Conservation (phyloP, 1,140 invertebrate species). For the Pseudomyrmex gracilis region DNA sequence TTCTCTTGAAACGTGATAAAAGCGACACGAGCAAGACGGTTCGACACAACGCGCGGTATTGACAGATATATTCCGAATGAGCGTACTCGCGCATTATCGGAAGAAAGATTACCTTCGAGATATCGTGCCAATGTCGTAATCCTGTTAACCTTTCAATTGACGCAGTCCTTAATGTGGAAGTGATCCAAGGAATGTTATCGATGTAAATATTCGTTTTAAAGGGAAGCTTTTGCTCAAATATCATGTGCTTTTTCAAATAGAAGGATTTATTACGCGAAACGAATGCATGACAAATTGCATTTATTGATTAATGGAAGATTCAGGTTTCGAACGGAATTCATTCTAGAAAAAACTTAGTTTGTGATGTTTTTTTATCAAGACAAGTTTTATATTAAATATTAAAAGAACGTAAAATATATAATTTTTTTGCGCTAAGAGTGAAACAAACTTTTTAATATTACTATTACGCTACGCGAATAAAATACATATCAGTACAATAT, state of each 20-base stretch:
- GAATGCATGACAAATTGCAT: conserved; percentile 6
- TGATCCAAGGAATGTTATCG: conserved; percentile 2
- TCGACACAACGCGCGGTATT: conserved; percentile 18
- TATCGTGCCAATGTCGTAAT: conserved; percentile 34
- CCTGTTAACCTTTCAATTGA: conserved; percentile 6
- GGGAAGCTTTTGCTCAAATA: not conserved
- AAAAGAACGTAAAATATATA: not conserved
- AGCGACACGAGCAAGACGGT: conserved; percentile 59
- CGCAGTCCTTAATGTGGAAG: conserved; percentile 6
- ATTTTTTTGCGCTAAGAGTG: not conserved
- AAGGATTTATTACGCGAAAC: not conserved
- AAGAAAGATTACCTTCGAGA: conserved; percentile 50
- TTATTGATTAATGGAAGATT: not conserved
- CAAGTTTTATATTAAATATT: not conserved
- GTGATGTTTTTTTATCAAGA: not conserved
- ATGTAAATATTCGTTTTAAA: conserved; percentile 19
- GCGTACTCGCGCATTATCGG: conserved; percentile 18
- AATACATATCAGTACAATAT: not conserved
- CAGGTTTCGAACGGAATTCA: not conserved
- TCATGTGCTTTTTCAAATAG: not conserved
- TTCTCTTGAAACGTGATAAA: conserved; percentile 26
- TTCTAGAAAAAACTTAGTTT: not conserved
- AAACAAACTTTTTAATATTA: not conserved
- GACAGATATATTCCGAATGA: conserved; percentile 53
- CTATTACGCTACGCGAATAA: not conserved